Conservation (phyloP, 2,797 vertebrate genomes). For the Malurus splendens region DNA sequence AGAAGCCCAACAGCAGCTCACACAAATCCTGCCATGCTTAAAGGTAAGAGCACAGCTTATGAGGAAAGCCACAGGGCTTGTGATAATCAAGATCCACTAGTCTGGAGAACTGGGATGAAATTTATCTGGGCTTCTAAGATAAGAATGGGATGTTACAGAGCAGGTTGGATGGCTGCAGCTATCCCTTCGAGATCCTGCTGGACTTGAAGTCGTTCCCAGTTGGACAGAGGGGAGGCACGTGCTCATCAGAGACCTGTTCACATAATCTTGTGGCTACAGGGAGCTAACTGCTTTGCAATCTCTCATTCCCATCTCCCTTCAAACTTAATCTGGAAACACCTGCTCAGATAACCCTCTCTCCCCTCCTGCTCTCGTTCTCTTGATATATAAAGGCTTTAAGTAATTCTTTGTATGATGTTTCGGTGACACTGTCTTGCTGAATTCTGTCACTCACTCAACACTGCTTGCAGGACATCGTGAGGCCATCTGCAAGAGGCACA, state of each 20-base stretch:
- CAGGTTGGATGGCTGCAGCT: background rate
- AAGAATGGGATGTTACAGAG: background rate
- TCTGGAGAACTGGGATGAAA: background rate
- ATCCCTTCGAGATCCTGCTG: background rate
- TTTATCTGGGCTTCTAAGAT: constrained; percentile 13
- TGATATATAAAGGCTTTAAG: constrained; percentile 1
- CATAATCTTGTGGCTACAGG: background rate
- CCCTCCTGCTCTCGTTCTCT: background rate
- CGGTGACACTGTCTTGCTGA: background rate
- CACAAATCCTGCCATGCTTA: background rate
- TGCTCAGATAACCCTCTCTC: background rate
- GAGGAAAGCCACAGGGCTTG: constrained; percentile 4
- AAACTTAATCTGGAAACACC: constrained; percentile 26
- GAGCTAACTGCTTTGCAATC: background rate
- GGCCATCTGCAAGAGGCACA: background rate
- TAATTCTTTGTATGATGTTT: constrained; percentile 3
- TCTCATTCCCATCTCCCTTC: constrained; percentile 20
- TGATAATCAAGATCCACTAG: background rate
- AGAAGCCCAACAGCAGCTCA: background rate
- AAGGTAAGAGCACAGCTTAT: background rate
- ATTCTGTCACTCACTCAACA: background rate
- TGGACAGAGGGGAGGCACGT: background rate
- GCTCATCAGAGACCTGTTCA: background rate
- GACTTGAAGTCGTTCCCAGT: background rate
- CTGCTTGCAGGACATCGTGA: background rate